Conservation (phyloP, 92 coral and sea anemone species). For the Epizoanthus rinbou region DNA sequence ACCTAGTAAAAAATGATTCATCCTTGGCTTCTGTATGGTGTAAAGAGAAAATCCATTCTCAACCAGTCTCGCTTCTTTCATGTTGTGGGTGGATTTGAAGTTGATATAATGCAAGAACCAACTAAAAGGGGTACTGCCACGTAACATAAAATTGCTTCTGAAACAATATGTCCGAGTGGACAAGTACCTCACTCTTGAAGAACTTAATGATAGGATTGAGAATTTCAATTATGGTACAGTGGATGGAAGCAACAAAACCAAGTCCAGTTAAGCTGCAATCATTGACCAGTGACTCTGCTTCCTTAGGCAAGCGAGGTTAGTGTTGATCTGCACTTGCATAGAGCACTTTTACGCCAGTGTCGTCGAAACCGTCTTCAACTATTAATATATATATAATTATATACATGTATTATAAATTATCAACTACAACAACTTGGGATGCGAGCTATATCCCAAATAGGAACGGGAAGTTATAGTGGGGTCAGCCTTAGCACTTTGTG, state of each 20-base stretch:
- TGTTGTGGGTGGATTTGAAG: constrained; percentile 62
- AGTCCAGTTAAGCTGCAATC: constrained; percentile 59
- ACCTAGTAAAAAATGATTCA: constrained; percentile 51
- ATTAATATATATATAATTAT: too few species aligned
- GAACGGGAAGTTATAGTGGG: too few species aligned
- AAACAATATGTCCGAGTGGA: constrained; percentile 47
- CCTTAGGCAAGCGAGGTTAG: constrained; percentile 59
- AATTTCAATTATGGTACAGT: constrained; percentile 39
- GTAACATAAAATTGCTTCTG: constrained; percentile 56
- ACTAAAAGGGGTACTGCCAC: constrained; percentile 81
- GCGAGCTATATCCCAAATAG: too few species aligned
- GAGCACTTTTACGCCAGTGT: too few species aligned
- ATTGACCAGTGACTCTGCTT: constrained; percentile 32
- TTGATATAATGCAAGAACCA: constrained; percentile 83
- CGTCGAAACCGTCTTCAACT: too few species aligned
- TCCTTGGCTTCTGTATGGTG: constrained; percentile 57
- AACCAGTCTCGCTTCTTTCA: constrained; percentile 66
- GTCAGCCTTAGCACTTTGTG: too few species aligned
- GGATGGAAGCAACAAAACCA: constrained; percentile 62
- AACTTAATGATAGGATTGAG: constrained; percentile 51
- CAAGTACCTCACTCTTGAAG: constrained; percentile 53
- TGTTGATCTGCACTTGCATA: too few species aligned
- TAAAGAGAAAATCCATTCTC: constrained; percentile 51
- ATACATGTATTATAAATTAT: too few species aligned
- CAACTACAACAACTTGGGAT: too few species aligned